Percentiles rank a stretch among this genome's conserved stretches.
Evolutionary conservation across 1,140 invertebrate species (phyloP).

Genomic region (Sitobion miscanthi): DNA sequence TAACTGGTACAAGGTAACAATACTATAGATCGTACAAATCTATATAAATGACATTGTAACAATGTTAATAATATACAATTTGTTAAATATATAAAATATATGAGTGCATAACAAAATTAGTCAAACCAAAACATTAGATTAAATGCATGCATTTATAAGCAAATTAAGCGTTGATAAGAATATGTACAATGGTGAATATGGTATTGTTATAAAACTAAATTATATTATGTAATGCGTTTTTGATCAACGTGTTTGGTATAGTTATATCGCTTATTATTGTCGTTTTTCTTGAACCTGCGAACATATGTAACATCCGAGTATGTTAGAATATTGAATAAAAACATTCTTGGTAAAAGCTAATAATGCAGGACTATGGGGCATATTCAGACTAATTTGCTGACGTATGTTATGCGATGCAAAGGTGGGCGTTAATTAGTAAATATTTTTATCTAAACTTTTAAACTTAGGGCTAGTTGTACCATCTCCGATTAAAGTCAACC

Average conservation of each 20-base stretch:
- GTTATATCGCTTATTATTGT: slow-evolving; percentile 29
- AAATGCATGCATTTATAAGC: slow-evolving; percentile 1
- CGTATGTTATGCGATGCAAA: background rate
- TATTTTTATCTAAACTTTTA: background rate
- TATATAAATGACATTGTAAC: background rate
- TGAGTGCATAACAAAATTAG: background rate
- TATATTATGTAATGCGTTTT: background rate
- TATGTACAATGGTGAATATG: background rate
- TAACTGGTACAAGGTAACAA: background rate
- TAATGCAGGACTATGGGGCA: no score
- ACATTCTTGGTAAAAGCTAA: background rate
- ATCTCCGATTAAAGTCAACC: no score
- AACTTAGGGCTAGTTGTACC: background rate
- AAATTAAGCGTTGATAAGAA: slow-evolving; percentile 4
- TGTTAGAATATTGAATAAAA: slow-evolving; percentile 18
- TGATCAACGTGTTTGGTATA: background rate
- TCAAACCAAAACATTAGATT: background rate
- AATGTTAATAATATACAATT: background rate
- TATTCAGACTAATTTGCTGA: background rate
- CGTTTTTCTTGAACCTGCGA: slow-evolving; percentile 53
- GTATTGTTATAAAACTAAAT: background rate
- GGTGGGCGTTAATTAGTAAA: background rate
- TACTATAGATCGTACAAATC: background rate
- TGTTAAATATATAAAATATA: no score
- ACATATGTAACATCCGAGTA: slow-evolving; percentile 7